phyloP scores from a whole-genome alignment of 2,888 invertebrate genomes.

The Chalcosyrphus nemorum region DNA sequence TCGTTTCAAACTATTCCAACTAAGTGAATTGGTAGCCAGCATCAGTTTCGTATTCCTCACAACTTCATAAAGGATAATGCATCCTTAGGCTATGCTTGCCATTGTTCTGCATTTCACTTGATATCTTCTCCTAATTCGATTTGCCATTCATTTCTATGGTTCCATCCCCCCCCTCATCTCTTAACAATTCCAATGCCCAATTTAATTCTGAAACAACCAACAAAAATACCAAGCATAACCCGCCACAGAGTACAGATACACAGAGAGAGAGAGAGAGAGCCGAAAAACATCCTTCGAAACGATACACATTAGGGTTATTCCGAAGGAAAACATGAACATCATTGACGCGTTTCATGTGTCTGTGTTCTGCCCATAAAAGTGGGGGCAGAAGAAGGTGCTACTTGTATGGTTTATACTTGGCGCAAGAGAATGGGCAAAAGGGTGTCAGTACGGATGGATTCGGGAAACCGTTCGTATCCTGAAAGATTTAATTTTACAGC shows the following conservation, averaged over 20 bases:
- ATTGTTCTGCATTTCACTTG: neutral
- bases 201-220: slow-evolving; percentile 31
- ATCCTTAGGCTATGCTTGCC: neutral
- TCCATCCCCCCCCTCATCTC: neutral
- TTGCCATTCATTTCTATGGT: slow-evolving; percentile 9
- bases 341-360: neutral
- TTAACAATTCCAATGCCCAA: slow-evolving; percentile 29
- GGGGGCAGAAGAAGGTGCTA: neutral
- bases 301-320: slow-evolving; percentile 29
- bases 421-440: neutral
- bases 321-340: slow-evolving; percentile 31
- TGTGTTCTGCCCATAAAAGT: neutral
- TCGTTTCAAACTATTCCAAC: no score
- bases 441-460: slow-evolving; percentile 24
- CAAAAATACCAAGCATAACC: neutral
- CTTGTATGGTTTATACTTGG: neutral
- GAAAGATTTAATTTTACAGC: slow-evolving; percentile 56
- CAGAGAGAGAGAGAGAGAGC: no score
- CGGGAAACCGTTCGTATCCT: slow-evolving; percentile 53
- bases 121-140: neutral
- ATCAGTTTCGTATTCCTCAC: no score
- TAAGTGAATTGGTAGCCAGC: neutral
- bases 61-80: neutral
- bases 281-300: neutral
- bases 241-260: neutral